Evolutionary conservation across 1,140 invertebrate species (phyloP).

Genomic region (Heterodera carotae): DNA sequence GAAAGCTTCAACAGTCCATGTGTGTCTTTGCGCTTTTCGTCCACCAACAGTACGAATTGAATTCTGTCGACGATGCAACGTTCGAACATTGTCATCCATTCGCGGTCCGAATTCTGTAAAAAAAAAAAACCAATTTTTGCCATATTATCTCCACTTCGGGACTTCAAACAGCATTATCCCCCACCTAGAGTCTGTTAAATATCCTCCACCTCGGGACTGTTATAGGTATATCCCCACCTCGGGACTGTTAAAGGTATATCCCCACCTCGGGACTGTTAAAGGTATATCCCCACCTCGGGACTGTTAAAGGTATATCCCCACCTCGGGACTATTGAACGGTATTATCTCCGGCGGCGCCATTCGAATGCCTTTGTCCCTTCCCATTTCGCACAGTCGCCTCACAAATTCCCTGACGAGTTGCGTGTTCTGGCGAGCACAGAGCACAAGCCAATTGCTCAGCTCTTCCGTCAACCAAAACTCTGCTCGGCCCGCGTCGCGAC

Average conservation of each 20-base stretch:
- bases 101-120: conserved; percentile 17
- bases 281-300: too few relatives aligned
- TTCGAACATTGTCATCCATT: conserved; percentile 18
- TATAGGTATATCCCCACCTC: too few relatives aligned
- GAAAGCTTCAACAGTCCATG: conserved; percentile 32
- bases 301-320: neutral
- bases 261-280: too few relatives aligned
- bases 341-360: conserved; percentile 24
- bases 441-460: conserved; percentile 18
- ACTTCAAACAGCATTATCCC: too few relatives aligned
- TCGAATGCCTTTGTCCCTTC: conserved; percentile 28
- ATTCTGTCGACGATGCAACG: neutral
- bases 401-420: conserved; percentile 9
- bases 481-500: conserved; percentile 10
- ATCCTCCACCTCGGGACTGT: too few relatives aligned
- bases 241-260: too few relatives aligned
- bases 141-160: too few relatives aligned
- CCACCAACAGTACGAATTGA: conserved; percentile 33
- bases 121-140: too few relatives aligned
- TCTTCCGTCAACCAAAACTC: neutral
- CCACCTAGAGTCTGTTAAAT: too few relatives aligned
- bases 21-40: conserved; percentile 11
- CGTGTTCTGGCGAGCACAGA: conserved; percentile 9
- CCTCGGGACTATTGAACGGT: conserved; percentile 20
- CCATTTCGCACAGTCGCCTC: conserved; percentile 18